A percentile compares a stretch with the other conserved stretches of the same genome.
These are phyloP conservation scores for Terrapene triunguis DNA, from an alignment of 2,113 vertebrate species.

Conservation along the genomic window DNA sequence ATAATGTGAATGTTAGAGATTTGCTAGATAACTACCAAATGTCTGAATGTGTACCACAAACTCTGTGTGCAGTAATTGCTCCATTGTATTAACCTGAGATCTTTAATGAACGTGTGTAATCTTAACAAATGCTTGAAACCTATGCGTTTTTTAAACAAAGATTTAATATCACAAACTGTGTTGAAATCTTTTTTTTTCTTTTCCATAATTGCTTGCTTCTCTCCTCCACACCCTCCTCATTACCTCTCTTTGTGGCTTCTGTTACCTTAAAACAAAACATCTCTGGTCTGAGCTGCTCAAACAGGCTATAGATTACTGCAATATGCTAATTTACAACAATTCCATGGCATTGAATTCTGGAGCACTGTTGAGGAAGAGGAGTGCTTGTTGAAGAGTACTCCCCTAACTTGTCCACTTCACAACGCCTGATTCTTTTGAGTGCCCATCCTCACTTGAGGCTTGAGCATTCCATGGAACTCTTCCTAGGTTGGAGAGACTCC, in stretches of 20 bases:
- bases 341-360: not conserved
- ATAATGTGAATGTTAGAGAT: not conserved
- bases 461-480: not conserved
- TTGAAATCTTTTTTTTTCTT: conserved; percentile 57
- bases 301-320: not conserved
- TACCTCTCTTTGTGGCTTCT: not conserved
- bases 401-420: not conserved
- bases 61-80: fast-evolving
- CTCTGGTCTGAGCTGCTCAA: not conserved
- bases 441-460: not conserved
- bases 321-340: not conserved
- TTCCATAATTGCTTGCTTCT: not conserved
- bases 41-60: not conserved
- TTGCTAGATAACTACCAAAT: not conserved
- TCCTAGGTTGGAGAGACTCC: not conserved
- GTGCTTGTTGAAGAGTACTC: not conserved
- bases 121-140: not conserved
- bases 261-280: not conserved
- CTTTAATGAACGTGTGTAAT: conserved; percentile 25
- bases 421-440: not conserved
- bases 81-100: not conserved
- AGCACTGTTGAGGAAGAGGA: not conserved
- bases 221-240: not conserved
- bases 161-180: conserved; percentile 25
- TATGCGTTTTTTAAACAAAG: not conserved